Conservation (phyloP, 2,797 vertebrate genomes). For the Spinus pinus region DNA sequence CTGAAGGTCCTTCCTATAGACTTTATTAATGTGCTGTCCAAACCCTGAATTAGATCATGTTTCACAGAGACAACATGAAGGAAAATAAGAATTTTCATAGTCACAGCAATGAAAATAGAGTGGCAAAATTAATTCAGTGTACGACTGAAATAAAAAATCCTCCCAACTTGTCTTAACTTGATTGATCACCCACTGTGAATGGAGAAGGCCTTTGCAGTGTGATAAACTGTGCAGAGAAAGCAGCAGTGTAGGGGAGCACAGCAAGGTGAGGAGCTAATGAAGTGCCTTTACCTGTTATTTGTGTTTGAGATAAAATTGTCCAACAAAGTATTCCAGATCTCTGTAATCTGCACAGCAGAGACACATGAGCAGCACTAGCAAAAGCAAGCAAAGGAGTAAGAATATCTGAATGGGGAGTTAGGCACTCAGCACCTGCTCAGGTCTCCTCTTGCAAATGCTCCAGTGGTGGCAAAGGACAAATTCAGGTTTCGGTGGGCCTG, state of each 20-base stretch:
- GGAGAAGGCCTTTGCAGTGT: not conserved
- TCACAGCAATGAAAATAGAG: not conserved
- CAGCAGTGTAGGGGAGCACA: not conserved
- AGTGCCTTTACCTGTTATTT: accelerated
- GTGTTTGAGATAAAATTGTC: not conserved
- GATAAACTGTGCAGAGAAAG: not conserved
- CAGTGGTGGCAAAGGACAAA: not conserved
- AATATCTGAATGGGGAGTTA: not conserved
- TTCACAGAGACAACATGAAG: not conserved
- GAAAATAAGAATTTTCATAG: not conserved
- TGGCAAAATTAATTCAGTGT: not conserved
- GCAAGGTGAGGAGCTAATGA: not conserved
- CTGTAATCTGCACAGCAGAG: not conserved
- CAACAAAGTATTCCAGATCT: not conserved
- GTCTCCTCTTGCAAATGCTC: not conserved
- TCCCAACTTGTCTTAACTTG: not conserved
- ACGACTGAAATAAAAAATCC: not conserved
- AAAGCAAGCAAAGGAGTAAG: not conserved
- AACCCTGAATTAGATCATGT: not conserved
- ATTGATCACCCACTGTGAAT: not conserved
- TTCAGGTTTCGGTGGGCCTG: not conserved
- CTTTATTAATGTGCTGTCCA: not conserved
- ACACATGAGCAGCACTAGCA: not conserved
- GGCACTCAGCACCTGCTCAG: not conserved
- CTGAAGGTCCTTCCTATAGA: not conserved